phyloP scores from a whole-genome alignment of 1,140 invertebrate genomes.

The Eurosta solidaginis region DNA sequence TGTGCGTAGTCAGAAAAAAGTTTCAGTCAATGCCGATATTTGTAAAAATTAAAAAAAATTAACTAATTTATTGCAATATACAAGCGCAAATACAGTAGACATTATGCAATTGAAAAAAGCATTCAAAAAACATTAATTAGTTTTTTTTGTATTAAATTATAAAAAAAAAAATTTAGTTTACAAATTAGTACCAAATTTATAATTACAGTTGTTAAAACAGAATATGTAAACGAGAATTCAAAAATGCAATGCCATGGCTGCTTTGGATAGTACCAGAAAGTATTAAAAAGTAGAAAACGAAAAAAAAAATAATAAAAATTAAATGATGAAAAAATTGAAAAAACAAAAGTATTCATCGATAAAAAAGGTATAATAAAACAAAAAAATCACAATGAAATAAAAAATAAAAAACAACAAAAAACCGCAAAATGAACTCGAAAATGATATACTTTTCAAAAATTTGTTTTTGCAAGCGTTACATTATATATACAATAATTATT shows the following conservation, averaged over 20 bases:
- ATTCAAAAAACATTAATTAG: no score
- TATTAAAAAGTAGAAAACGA: no score
- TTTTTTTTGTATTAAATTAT: no score
- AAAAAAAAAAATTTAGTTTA: neutral
- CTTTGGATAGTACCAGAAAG: no score
- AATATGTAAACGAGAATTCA: neutral
- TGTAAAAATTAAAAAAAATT: no score
- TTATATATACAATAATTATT: no score
- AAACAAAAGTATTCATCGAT: neutral
- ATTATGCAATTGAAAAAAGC: no score
- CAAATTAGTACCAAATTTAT: neutral
- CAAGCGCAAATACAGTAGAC: no score
- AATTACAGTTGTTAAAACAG: conserved; percentile 13
- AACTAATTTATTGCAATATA: no score
- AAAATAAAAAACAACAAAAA: neutral
- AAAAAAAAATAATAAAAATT: neutral
- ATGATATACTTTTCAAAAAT: neutral
- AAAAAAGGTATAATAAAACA: neutral
- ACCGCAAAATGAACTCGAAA: neutral
- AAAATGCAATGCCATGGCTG: neutral
- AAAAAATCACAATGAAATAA: neutral
- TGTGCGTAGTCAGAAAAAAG: no score
- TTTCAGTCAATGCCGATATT: no score
- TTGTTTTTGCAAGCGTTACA: no score
- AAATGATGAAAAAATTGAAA: neutral